Conservation (phyloP, 2,113 vertebrate species). For the Meriones unguiculatus region DNA sequence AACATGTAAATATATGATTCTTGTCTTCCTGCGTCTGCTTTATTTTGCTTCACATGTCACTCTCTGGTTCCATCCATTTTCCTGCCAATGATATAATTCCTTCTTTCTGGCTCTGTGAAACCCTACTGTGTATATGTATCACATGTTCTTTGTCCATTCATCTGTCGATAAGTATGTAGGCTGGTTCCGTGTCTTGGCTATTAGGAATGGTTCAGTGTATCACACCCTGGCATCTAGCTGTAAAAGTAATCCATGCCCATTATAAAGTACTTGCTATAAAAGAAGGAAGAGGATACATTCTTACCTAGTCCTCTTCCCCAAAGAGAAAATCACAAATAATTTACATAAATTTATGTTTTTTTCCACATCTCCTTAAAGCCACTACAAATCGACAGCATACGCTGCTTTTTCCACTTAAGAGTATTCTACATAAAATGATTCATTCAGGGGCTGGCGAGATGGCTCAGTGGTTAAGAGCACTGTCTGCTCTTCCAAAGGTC, state of each 20-base stretch:
- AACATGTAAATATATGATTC: background rate
- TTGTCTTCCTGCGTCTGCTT: background rate
- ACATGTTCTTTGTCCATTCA: too few species aligned
- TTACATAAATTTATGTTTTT: slow-evolving; percentile 14
- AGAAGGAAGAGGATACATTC: background rate
- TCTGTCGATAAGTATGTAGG: too few species aligned
- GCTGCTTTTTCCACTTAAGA: slow-evolving; percentile 34
- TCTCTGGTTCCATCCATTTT: background rate
- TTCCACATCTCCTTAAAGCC: background rate
- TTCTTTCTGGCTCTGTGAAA: too few species aligned
- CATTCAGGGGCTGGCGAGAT: too few species aligned
- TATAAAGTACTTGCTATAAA: background rate
- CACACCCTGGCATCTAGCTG: background rate
- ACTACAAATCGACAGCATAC: background rate
- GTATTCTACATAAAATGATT: background rate
- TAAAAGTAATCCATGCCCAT: background rate
- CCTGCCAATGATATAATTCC: background rate
- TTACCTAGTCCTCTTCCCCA: background rate
- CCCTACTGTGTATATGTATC: too few species aligned
- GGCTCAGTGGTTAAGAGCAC: too few species aligned
- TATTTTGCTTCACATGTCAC: background rate
- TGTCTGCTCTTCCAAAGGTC: too few species aligned
- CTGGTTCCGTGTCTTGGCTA: too few species aligned
- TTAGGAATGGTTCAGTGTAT: too few species aligned
- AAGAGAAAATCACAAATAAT: slow-evolving; percentile 18